These are phyloP conservation scores for Pelodiscus sinensis DNA, from an alignment of 2,113 vertebrate genomes.

Conservation along the genomic window DNA sequence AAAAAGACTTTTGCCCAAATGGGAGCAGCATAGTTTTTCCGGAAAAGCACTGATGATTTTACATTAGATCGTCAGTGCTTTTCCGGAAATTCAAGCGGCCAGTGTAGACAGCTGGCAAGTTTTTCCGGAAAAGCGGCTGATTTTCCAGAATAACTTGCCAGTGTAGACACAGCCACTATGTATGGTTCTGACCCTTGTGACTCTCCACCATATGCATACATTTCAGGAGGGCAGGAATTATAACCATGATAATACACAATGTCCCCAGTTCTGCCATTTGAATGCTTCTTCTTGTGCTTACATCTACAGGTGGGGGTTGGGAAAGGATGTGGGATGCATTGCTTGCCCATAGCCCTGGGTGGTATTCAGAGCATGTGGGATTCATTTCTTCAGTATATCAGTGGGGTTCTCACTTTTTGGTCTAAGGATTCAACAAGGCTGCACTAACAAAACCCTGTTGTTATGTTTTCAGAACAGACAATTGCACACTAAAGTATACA, in stretches of 20 bases:
- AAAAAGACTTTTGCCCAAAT: no score
- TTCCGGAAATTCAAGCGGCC: no score
- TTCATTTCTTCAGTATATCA: neutral
- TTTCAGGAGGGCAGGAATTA: neutral
- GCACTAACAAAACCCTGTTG: neutral
- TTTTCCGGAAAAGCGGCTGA: no score
- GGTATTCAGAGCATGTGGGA: neutral
- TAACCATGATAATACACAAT: neutral
- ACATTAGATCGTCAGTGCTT: no score
- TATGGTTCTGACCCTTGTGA: neutral
- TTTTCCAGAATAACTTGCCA: no score
- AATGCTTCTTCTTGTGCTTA: neutral
- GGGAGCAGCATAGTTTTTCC: no score
- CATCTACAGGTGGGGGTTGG: neutral
- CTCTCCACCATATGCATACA: neutral
- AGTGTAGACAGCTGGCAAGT: no score
- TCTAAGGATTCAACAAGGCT: neutral
- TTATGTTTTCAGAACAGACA: neutral
- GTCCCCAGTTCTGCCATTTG: neutral
- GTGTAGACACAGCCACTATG: no score
- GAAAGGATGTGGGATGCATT: rapidly evolving
- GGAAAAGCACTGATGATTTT: no score
- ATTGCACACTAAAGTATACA: neutral
- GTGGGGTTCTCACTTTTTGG: neutral
- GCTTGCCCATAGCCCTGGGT: neutral